Conservation (phyloP, 2,113 vertebrate species). For the Polypterus bichir region DNA sequence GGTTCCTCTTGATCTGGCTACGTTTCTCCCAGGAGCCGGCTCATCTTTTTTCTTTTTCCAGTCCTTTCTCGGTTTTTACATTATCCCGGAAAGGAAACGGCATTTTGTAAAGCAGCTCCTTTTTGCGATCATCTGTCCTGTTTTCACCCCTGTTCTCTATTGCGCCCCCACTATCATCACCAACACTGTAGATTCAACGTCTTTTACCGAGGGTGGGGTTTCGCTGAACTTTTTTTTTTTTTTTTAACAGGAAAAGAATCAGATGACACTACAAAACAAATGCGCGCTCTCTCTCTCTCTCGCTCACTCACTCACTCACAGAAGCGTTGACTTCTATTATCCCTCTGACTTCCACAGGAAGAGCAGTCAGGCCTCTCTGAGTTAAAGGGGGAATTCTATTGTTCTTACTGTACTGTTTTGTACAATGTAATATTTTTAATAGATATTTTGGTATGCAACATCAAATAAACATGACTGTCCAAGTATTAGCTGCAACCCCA, state of each 20-base stretch:
- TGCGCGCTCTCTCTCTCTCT: no score
- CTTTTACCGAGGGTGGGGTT: conserved; percentile 41
- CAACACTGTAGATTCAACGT: conserved; percentile 25
- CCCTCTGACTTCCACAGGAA: no score
- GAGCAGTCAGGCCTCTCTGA: no score
- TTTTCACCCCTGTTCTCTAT: conserved; percentile 8
- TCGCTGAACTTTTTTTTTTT: conserved; percentile 27
- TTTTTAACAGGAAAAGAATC: conserved; percentile 48
- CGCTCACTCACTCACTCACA: no score
- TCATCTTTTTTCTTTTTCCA: conserved; percentile 9
- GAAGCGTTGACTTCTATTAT: no score
- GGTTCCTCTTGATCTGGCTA: conserved; percentile 20
- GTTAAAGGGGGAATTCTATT: no score
- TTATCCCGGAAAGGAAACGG: conserved; percentile 12
- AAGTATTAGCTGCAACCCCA: no score
- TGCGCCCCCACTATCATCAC: conserved; percentile 15
- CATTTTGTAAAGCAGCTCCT: conserved; percentile 15
- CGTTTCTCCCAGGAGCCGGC: conserved; percentile 28
- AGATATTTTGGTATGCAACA: no score
- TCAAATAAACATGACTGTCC: no score
- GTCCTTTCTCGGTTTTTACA: neutral
- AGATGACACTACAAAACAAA: conserved; percentile 29
- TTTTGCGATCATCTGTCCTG: neutral
- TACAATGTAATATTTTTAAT: no score
- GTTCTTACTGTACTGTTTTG: no score